These are phyloP conservation scores for Muschampia plurimacula DNA, from an alignment of 2,888 invertebrate species.

Conservation along the genomic window DNA sequence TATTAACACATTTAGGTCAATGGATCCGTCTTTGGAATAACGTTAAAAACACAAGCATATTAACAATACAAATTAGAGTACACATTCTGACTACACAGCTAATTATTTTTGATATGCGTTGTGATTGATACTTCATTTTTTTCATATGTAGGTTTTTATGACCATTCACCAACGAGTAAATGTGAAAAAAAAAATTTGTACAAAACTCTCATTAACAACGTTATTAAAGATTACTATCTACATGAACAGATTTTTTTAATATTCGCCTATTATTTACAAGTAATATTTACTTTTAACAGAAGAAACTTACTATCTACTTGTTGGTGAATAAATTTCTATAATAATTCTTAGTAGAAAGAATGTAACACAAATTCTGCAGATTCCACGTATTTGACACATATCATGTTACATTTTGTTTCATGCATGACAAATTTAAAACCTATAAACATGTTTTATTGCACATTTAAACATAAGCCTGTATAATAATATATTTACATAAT, in stretches of 20 bases:
- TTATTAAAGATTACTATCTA: neutral
- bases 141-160: neutral
- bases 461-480: constrained; percentile 7
- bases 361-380: neutral
- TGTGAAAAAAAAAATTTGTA: neutral
- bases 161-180: constrained; percentile 11
- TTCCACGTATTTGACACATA: neutral
- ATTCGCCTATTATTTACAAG: neutral
- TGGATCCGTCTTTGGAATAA: constrained; percentile 37
- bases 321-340: neutral
- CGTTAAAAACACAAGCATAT: neutral
- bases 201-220: neutral
- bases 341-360: neutral
- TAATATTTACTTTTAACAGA: neutral
- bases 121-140: neutral
- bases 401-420: constrained; percentile 4
- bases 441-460: constrained; percentile 26
- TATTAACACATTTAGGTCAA: constrained; percentile 7
- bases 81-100: constrained; percentile 29
- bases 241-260: neutral
- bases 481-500: constrained; percentile 2
- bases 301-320: neutral
- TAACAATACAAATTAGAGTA: constrained; percentile 7
- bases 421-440: constrained; percentile 5
- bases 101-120: constrained; percentile 28